These are phyloP conservation scores for Choloepus hoffmanni DNA, from an alignment of 2,113 vertebrate genomes.

Conservation along the genomic window DNA sequence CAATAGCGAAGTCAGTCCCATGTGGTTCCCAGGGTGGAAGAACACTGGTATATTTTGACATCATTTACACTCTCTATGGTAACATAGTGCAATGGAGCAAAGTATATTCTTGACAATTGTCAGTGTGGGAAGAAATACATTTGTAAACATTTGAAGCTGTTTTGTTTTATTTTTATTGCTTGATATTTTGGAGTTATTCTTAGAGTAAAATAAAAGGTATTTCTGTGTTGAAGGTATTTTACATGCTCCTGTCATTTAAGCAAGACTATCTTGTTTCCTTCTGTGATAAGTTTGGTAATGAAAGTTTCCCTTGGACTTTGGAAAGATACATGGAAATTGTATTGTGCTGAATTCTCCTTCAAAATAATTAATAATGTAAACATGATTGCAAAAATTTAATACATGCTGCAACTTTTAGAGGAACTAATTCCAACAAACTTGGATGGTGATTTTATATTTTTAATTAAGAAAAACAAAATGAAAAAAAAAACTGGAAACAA, in stretches of 20 bases:
- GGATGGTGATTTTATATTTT: constrained; percentile 39
- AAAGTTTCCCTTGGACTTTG: constrained; percentile 6
- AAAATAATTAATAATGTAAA: constrained; percentile 22
- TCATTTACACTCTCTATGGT: background rate
- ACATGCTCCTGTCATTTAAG: background rate
- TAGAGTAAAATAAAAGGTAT: constrained; percentile 37
- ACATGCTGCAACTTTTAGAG: constrained; percentile 17
- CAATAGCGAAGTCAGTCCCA: background rate
- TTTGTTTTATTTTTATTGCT: constrained; percentile 30
- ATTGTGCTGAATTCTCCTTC: background rate
- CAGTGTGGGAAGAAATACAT: constrained; percentile 36
- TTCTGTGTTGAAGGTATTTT: constrained; percentile 46
- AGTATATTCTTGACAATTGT: constrained; percentile 10
- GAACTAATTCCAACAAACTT: constrained; percentile 23
- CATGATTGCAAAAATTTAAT: constrained; percentile 42
- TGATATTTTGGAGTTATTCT: constrained; percentile 43
- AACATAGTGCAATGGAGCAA: background rate
- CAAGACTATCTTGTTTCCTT: background rate
- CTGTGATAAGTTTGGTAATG: background rate
- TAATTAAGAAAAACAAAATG: background rate
- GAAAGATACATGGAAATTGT: background rate
- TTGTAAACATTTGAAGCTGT: background rate
- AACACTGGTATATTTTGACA: constrained; percentile 1
- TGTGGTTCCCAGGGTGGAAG: background rate
- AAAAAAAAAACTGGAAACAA: background rate